Base-by-base conservation (phyloP, 2,113 vertebrate species). In the Cyanoliseus patagonus region DNA sequence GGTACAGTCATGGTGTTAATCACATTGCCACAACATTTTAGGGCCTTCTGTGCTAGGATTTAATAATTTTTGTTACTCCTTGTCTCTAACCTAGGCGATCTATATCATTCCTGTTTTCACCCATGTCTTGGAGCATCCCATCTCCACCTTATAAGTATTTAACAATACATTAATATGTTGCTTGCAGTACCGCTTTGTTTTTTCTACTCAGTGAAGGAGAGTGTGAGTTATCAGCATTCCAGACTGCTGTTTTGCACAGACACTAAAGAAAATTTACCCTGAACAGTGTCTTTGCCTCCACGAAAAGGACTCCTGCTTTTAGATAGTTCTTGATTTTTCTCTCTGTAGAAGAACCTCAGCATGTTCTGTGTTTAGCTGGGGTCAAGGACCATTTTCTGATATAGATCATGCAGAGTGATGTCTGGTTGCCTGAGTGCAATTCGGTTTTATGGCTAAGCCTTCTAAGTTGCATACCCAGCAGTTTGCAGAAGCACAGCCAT, bases 1-100 rank as follows among this genome's bases (percentile, higher is more conserved):
- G 47, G 99, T 99, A 98, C 90, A 98, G 97, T 67, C 17, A 17
- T 31, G 15, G 14, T 67, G 39, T 33, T 76, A 69, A 67, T 53
- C 33, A 75, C 39, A 62, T 28, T 84, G 44, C 9, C 11, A 13
- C 9, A 35, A 0, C 6, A 35, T 55, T 81, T 67, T 16, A 84
- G 31, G 49, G 37, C 8, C 79, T 55, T 46, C 39, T 2, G 1
- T 64, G 13, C 24, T 37, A 68, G 13, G 6, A 9, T 82, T 74
- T 68, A 37, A 7, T 66, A 2, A 2, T 4, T 93, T 81, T 55
- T 64, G 3, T 74, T 88, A 57, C 15, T 68, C 16, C 20, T 85
- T 66, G 3, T 35, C 35, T 72, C 49, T 35, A 76, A 66, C 41
- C 44, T 33, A 31, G 6, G 13, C 13, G 27, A 33, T 37, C 39